Base-by-base conservation (phyloP, 2,797 vertebrate genomes). In the Loriculus beryllinus region DNA sequence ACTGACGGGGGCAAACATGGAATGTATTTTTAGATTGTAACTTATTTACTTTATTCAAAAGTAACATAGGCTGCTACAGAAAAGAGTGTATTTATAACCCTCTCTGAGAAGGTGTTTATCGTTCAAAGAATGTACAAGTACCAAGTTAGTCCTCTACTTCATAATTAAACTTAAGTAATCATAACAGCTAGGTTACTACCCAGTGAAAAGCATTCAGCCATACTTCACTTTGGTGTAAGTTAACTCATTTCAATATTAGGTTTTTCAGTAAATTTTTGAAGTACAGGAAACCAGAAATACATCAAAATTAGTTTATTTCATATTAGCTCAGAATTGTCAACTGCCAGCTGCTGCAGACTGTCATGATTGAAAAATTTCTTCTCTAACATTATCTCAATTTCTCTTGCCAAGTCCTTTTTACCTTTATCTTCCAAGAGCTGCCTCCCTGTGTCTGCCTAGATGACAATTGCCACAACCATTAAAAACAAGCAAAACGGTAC, bases 1-100 rank as follows among this genome's bases (percentile, higher is more conserved):
- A 1, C 0, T 3, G 10, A 2, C 2, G 2, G 6, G 6, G 11
- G 5, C 56, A 9, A 9, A 15, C 8, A 40, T 6, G 13, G 6
- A 42, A 29, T 11, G 16, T n/a, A 17, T 12, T n/a, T 65, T 63
- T 17, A 42, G 21, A 28, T 8, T 33, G 15, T 13, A 21, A 40
- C 29, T 16, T 20, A n/a, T n/a, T 60, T 25, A 16, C 47, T 80
- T 83, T 25, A 62, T 25, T 69, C 15, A 43, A 39, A 40, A 68
- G 14, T 8, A 82, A 56, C 19, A 70, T 37, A 56, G 33, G 37
- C 9, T 45, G 63, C 39, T 39, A 51, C 6, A 51, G 68, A 49
- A 72, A 63, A 62, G 5, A 39, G 15, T 8, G 2, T 8, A 33
- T 62, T 60, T 39, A 28, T 33, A 67, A 59, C 3, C 22, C 25